These are phyloP conservation scores for Oscheius sp. DNA, from an alignment of 2,888 invertebrate genomes.

Conservation along the genomic window DNA sequence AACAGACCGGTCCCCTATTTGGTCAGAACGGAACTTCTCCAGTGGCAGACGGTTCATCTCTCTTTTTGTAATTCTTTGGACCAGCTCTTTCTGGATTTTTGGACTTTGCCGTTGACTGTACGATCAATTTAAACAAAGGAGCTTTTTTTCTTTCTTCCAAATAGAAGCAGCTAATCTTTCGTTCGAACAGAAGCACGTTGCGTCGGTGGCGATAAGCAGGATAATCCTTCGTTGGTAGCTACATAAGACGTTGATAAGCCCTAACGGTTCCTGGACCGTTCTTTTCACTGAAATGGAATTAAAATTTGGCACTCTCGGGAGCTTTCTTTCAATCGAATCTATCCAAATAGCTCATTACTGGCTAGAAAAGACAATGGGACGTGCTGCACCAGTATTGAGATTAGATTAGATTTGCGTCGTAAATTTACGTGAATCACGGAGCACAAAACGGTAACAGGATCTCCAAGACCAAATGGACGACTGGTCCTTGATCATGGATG, in stretches of 20 bases:
- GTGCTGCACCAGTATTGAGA: constrained; percentile 13
- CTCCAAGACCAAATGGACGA: not conserved
- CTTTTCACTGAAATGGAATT: constrained; percentile 4
- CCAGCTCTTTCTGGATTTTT: not conserved
- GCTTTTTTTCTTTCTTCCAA: not conserved
- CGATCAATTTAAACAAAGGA: too few species aligned
- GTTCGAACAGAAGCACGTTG: constrained; percentile 19
- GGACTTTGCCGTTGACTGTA: not conserved
- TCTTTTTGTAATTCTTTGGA: not conserved
- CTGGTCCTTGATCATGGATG: not conserved
- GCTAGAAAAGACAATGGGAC: constrained; percentile 1
- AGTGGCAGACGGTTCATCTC: constrained; percentile 11
- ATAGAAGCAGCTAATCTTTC: not conserved
- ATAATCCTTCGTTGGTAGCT: constrained; percentile 25
- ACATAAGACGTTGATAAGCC: constrained; percentile 15
- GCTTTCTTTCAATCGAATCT: not conserved
- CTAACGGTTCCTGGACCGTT: not conserved
- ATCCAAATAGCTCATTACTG: not conserved
- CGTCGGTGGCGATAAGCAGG: constrained; percentile 28
- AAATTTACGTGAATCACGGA: constrained; percentile 26
- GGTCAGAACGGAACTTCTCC: constrained; percentile 6
- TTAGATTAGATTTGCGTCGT: constrained; percentile 21
- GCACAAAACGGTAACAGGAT: constrained; percentile 19
- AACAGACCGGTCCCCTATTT: constrained; percentile 26
- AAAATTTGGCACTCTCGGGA: not conserved